Evolutionary conservation across 37 sponge, comb jelly and placozoan genomes (phyloP).

Genomic region (Ianthella basta): DNA sequence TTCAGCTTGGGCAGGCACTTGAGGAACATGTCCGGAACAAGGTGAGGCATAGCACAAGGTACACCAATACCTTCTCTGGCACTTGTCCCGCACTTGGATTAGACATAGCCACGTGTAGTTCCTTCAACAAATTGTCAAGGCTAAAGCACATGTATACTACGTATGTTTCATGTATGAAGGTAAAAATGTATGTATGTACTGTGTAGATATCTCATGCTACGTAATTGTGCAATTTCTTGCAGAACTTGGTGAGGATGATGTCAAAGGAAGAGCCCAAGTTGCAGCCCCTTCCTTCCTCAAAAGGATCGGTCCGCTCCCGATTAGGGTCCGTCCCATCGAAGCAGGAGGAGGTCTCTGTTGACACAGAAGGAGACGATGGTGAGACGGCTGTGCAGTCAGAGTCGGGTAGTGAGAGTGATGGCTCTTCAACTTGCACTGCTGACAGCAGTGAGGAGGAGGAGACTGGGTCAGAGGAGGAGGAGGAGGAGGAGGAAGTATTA

Average conservation of each 20-base stretch:
- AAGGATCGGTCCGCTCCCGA: background rate
- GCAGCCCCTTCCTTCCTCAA: background rate
- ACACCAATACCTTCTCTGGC: no score
- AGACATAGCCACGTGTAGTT: no score
- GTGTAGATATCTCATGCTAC: background rate
- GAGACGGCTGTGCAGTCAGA: background rate
- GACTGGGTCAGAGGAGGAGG: background rate
- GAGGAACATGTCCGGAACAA: conserved; percentile 44
- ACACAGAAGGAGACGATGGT: conserved; percentile 19
- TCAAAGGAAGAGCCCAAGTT: conserved; percentile 3
- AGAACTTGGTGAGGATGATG: background rate
- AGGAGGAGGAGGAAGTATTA: background rate
- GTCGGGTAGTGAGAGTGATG: background rate
- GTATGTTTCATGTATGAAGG: background rate
- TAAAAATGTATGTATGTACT: background rate
- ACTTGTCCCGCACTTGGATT: no score
- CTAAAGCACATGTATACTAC: background rate
- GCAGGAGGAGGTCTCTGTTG: background rate
- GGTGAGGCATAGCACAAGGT: background rate
- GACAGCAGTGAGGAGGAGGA: background rate
- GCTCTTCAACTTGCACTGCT: conserved; percentile 14
- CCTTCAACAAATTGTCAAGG: background rate
- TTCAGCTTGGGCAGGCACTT: conserved; percentile 54
- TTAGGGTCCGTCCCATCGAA: background rate
- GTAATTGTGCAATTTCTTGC: background rate